Evolutionary conservation across 2,113 vertebrate genomes (phyloP), one percentile per base, ranked within the genome.

Genomic region (Erinaceus europaeus): DNA sequence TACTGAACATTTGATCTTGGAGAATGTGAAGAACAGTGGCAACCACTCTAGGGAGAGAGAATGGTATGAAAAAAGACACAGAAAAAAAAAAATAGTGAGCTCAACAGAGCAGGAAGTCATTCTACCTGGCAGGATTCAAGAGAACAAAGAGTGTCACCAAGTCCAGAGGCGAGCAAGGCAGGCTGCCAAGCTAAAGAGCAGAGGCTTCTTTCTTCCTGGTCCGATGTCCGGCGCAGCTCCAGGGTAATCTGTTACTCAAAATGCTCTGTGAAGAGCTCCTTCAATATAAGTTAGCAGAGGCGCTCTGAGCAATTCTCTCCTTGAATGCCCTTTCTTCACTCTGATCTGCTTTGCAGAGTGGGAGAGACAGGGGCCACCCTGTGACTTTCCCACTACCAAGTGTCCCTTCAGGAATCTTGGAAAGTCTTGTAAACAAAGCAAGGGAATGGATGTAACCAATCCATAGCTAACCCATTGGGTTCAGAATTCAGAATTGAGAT

Each of bases 321-420:
- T 40, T 36, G 55, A 11, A 17, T 7, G n/a, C 80, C 84, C 67
- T 64, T 72, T 64, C 42, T 69, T 64, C 73, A 46, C 17, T 53
- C 2, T 15, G 18, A 44, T 32, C 34, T 67, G 40, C 38, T 64
- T 59, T 79, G n/a, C 5, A 48, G 46, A 32, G 17, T 32, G 4
- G 34, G 25, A 81, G 69, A 88, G 42, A 62, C 57, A 84, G 32
- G 1, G 17, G 21, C 9, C 40, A 32, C 1, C 3, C n/a, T n/a
- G n/a, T n/a, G n/a, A n/a, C n/a, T 1, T 6, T 1, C 1, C 34
- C 38, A 15, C 20, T 25, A 48, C 18, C 14, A 50, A 25, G 20
- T 5, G 52, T 8, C 44, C 21, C 61, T 79, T 61, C 38, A 44
- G 20, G 48, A 34, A 76, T 1, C 20, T 9, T 6, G 25, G 73